Evolutionary conservation across 2,113 vertebrate species (phyloP).

Genomic region (Labeo catla): DNA sequence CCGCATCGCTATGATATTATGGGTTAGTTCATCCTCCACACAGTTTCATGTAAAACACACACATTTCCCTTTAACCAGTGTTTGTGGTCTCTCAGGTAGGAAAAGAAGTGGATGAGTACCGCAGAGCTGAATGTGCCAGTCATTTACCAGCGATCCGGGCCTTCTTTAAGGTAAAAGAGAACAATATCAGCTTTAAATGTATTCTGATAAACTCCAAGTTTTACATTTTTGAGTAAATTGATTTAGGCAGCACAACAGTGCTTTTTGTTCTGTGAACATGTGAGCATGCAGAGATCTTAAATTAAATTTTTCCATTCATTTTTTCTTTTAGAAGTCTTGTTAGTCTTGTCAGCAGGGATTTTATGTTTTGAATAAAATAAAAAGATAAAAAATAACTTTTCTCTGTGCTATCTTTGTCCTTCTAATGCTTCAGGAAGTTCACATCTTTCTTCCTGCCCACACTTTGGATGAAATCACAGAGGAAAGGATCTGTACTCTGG

Average conservation of each 20-base stretch:
- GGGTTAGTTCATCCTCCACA: constrained; percentile 64
- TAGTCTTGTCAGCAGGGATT: not conserved
- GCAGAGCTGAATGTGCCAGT: constrained; percentile 51
- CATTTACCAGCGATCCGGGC: constrained; percentile 67
- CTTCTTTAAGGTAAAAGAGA: constrained; percentile 69
- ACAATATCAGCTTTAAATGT: not conserved
- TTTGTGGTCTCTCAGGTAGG: constrained; percentile 64
- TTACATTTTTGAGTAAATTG: too few species aligned
- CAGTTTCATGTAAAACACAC: not conserved
- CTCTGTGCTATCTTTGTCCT: not conserved
- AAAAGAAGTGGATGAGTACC: constrained; percentile 61
- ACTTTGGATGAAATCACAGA: constrained; percentile 55
- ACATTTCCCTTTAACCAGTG: not conserved
- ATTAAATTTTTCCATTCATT: not conserved
- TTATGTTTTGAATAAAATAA: not conserved
- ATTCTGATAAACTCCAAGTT: not conserved
- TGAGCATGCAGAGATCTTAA: not conserved
- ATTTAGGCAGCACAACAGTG: not conserved
- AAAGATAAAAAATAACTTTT: not conserved
- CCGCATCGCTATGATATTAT: constrained; percentile 66
- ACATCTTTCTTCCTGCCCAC: constrained; percentile 55
- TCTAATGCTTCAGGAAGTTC: constrained; percentile 56
- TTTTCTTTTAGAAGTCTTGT: not conserved
- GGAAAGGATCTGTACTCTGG: constrained; percentile 48
- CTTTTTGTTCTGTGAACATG: not conserved